Evolutionary conservation across 2,888 invertebrate genomes (phyloP), one percentile per base, ranked within the genome.

Genomic region (Eristalis tenax): DNA sequence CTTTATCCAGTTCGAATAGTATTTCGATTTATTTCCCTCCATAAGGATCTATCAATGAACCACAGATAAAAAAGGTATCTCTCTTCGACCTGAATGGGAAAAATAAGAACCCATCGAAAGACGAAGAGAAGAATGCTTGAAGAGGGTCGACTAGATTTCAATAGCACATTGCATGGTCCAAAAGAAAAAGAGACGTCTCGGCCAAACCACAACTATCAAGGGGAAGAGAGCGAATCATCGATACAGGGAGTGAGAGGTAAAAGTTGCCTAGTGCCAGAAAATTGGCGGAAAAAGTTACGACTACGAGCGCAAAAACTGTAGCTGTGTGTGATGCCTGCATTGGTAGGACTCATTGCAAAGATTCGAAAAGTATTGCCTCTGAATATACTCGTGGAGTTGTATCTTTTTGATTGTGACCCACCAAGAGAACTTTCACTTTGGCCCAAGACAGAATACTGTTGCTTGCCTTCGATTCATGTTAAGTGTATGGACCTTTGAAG

Each of bases 401-500:
- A 82, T 74, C 78, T 73, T 83, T 77, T 83, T 75, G 23, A 78
- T 28, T 23, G 43, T 68, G 64, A 64, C 79, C 63, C 78, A 78
- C 79, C 8, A 69, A 10, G 50, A 83, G 70, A 83, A 87, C 87
- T 87, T 87, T 87, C 87, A 87, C 87, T 87, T 87, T 79, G 79
- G 43, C 50, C 69, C 38, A 66, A 69, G 50, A 50, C 18, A 50
- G 50, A 18, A 18, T 50, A 0, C 18, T 18, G 18, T 8, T 50
- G 50, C 18, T 18, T 50, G 50, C 18, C 43, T 50, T 8, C 63
- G 77, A 61, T 23, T 70, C 78, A 68, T 65, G 61, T 32, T 32
- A 32, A 8, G 32, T 32, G 32, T 32, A 32, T 32, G 32, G 32
- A 50, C 70, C 35, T 73, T 68, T 69, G 26, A 18, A 18, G 50